Percentiles rank a stretch among this genome's conserved stretches.
Conservation (phyloP, 2,888 invertebrate species). For the Drosophila falleni region DNA sequence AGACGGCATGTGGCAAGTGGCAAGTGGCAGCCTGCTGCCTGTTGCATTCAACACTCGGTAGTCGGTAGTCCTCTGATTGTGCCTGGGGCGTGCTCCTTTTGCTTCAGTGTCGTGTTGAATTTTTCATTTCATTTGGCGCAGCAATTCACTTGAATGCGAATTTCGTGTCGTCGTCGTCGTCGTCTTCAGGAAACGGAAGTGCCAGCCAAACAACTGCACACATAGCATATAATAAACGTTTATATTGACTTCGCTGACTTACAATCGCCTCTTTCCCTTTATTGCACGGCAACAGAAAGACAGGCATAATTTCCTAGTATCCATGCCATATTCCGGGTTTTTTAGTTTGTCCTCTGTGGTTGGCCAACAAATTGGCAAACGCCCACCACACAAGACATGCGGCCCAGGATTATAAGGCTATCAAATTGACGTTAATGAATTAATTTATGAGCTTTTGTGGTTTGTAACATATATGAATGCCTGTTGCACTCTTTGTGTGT, state of each 20-base stretch:
- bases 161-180: conserved; percentile 72
- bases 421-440: conserved; percentile 81
- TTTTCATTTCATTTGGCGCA: conserved; percentile 84
- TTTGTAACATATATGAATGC: conserved; percentile 25
- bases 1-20: conserved; percentile 12
- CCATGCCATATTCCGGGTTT: conserved; percentile 21
- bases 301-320: conserved; percentile 49
- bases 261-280: conserved; percentile 10
- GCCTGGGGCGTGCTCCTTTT: neutral
- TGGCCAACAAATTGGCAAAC: conserved; percentile 41
- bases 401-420: conserved; percentile 64
- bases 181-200: conserved; percentile 78
- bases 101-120: conserved; percentile 76
- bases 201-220: conserved; percentile 77
- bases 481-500: conserved; percentile 46
- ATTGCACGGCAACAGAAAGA: neutral
- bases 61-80: conserved; percentile 16
- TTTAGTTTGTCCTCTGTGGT: conserved; percentile 36
- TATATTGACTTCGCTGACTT: conserved; percentile 64
- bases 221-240: conserved; percentile 75
- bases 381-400: conserved; percentile 48
- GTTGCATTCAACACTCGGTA: conserved; percentile 66
- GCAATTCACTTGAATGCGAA: conserved; percentile 83
- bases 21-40: conserved; percentile 62
- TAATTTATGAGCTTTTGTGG: conserved; percentile 77